These are phyloP conservation scores for Platygyra sinensis DNA, from an alignment of 64 coral and sea anemone species.

Conservation along the genomic window DNA sequence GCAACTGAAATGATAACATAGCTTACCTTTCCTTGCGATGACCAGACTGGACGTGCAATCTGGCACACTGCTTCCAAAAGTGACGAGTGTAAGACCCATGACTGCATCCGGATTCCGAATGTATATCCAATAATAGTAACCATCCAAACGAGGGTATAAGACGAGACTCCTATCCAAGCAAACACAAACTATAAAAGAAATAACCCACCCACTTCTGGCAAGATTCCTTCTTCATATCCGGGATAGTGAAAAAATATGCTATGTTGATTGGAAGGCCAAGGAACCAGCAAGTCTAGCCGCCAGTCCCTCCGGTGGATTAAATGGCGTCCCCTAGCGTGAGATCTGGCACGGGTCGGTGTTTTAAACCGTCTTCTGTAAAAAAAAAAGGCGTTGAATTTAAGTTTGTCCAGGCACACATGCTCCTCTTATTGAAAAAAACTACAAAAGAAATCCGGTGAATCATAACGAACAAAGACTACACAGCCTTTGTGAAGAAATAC, in stretches of 20 bases:
- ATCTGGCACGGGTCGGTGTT: constrained; percentile 59
- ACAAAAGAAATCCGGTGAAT: no score
- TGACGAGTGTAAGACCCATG: constrained; percentile 67
- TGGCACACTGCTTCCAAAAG: constrained; percentile 57
- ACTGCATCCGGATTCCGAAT: constrained; percentile 53
- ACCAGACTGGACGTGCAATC: constrained; percentile 57
- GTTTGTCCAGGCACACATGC: no score
- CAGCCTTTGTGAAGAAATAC: no score
- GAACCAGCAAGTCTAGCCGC: constrained; percentile 54
- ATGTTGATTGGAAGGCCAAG: constrained; percentile 63
- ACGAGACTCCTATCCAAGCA: constrained; percentile 38
- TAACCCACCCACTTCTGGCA: constrained; percentile 58
- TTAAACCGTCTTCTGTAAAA: not conserved
- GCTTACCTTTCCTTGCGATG: constrained; percentile 66
- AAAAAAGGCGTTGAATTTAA: no score
- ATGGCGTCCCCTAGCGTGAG: constrained; percentile 44
- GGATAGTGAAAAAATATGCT: constrained; percentile 60
- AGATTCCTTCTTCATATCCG: constrained; percentile 62
- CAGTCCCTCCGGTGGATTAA: constrained; percentile 35
- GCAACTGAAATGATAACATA: not conserved
- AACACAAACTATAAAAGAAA: constrained; percentile 74
- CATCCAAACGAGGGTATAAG: constrained; percentile 69
- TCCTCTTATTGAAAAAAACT: no score
- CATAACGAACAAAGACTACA: no score
- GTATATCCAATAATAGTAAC: constrained; percentile 71